Base-by-base conservation (phyloP, 2,113 vertebrate species). In the Psettodes erumei region DNA sequence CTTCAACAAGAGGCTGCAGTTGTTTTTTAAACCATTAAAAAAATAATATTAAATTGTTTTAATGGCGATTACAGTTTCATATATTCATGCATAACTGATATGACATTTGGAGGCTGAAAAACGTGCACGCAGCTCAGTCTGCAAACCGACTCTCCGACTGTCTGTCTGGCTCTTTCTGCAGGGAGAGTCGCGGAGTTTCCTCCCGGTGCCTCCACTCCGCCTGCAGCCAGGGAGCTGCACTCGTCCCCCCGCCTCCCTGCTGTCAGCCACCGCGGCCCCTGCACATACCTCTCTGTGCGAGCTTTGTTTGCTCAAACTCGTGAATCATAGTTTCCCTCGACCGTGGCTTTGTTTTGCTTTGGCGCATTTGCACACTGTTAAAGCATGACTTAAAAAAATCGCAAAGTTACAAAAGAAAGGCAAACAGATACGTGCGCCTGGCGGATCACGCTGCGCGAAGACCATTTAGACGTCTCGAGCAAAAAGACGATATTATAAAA, bases 261-360 rank as follows among this genome's bases (percentile, higher is more conserved):
- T n/a, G n/a, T n/a, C n/a, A n/a, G n/a, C n/a, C n/a, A n/a, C n/a
- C n/a, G n/a, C n/a, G n/a, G n/a, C n/a, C n/a, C n/a, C n/a, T n/a
- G n/a, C n/a, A n/a, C 77, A 81, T 89, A 68, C 87, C 83, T 88
- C 71, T 42, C 50, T 40, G 60, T 10, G 43, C 28, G 68, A 18
- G 53, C 9, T 71, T 69, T 87, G 88, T 91, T 91, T 90, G 86
- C 71, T 80, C 51, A 86, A 77, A 78, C 78, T 81, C 51, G 71
- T 82, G 71, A 87, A 85, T 82, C 54, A 81, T 38, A 79, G 86
- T 82, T 76, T 56, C 69, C 72, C 23, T 45, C 47, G 27, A 67
- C 69, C 30, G 19, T 71, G 21, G 12, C 64, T 56, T 82, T 80
- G 66, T 78, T 86, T 79, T 79, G 64, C 55, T 80, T 54, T 40